Percentiles rank a stretch among this genome's conserved stretches.
Conservation (phyloP, 1,140 invertebrate species). For the Chionoecetes opilio region DNA sequence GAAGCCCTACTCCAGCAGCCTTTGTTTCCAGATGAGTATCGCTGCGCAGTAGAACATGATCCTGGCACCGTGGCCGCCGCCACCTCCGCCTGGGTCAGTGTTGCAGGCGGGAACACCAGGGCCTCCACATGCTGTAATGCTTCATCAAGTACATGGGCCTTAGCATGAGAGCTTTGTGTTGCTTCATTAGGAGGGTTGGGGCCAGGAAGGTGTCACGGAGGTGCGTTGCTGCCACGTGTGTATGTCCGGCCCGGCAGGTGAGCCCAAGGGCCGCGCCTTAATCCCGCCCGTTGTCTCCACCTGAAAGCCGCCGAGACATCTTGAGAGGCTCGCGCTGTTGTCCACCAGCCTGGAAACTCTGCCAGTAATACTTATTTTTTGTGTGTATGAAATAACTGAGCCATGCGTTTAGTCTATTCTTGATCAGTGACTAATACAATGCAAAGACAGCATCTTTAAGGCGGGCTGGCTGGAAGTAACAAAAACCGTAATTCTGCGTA, state of each 20-base stretch:
- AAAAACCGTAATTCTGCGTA: not conserved
- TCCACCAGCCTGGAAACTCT: not conserved
- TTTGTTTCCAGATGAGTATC: constrained; percentile 79
- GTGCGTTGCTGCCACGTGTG: constrained; percentile 78
- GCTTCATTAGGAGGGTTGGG: constrained; percentile 61
- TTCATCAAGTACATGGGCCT: not conserved
- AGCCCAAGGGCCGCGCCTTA: constrained; percentile 72
- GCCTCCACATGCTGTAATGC: not conserved
- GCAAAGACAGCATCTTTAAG: not conserved
- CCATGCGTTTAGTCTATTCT: not conserved
- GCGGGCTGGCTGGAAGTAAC: not conserved
- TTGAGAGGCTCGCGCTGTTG: constrained; percentile 41
- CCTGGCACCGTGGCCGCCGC: constrained; percentile 44
- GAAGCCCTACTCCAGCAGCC: constrained; percentile 78
- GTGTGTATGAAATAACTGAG: not conserved
- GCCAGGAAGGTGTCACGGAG: constrained; percentile 75
- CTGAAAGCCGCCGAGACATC: constrained; percentile 59
- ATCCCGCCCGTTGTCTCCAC: constrained; percentile 60
- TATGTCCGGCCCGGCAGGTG: constrained; percentile 77
- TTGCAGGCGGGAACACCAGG: not conserved
- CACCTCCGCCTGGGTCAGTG: not conserved
- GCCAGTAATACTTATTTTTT: not conserved
- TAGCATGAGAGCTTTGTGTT: not conserved
- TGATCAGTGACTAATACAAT: not conserved
- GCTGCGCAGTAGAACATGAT: constrained; percentile 76